A percentile compares a stretch with the other conserved stretches of the same genome.
These are phyloP conservation scores for Julus scandinavius DNA, from an alignment of 2,888 invertebrate species.

Conservation along the genomic window DNA sequence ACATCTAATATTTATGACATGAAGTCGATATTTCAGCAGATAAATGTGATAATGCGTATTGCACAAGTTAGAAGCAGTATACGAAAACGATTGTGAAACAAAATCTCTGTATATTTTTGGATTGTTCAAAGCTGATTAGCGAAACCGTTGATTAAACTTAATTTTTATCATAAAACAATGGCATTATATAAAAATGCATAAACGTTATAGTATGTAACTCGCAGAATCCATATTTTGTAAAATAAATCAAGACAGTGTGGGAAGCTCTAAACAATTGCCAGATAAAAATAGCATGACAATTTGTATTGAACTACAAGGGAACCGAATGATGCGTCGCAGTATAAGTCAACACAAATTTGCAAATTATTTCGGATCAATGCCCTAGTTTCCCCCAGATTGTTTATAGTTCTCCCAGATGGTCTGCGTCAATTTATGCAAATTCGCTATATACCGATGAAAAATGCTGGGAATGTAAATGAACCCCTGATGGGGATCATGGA, in stretches of 20 bases:
- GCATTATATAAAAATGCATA: too few species aligned
- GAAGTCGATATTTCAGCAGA: not conserved
- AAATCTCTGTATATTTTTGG: too few species aligned
- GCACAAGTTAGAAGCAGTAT: not conserved
- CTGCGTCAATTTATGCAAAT: not conserved
- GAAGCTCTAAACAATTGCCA: not conserved
- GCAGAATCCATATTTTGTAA: too few species aligned
- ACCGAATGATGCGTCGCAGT: not conserved
- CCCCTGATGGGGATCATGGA: not conserved
- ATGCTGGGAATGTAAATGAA: not conserved
- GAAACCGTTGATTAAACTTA: too few species aligned
- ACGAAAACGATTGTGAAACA: not conserved
- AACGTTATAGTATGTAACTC: not conserved
- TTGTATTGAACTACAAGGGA: not conserved
- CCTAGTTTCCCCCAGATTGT: not conserved
- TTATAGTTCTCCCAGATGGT: constrained; percentile 8
- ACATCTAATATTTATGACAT: constrained; percentile 1
- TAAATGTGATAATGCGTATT: not conserved
- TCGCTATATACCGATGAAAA: not conserved
- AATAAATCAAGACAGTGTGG: not conserved
- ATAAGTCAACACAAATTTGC: constrained; percentile 2
- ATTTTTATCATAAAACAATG: too few species aligned
- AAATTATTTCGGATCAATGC: constrained; percentile 10
- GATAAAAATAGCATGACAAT: not conserved
- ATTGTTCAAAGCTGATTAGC: too few species aligned